Conservation (phyloP, 2,888 invertebrate species). For the Drosophila eohydei region DNA sequence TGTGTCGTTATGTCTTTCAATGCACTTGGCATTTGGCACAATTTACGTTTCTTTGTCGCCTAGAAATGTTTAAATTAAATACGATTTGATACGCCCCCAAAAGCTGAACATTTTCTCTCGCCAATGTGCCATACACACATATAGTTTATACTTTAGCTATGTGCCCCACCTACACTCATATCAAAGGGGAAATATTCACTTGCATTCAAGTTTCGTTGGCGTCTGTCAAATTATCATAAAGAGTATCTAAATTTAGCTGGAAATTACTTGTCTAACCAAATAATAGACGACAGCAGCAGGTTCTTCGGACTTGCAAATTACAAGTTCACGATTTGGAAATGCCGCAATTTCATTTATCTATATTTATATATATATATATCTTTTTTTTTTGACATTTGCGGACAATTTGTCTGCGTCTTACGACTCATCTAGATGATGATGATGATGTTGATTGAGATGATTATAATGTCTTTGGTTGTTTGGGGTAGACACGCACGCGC, state of each 20-base stretch:
- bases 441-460: conserved; percentile 27
- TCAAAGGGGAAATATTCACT: conserved; percentile 31
- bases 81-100: conserved; percentile 46
- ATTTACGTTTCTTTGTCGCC: conserved; percentile 36
- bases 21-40: conserved; percentile 76
- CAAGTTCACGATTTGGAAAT: conserved; percentile 74
- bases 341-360: conserved; percentile 62
- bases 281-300: conserved; percentile 28
- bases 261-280: conserved; percentile 41
- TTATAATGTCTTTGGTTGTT: conserved; percentile 10
- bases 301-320: conserved; percentile 62
- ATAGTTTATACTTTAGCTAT: conserved; percentile 15
- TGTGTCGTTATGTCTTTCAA: conserved; percentile 45
- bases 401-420: conserved; percentile 66
- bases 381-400: conserved; percentile 45
- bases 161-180: background rate
- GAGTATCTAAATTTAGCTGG: conserved; percentile 53
- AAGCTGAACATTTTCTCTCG: background rate
- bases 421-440: conserved; percentile 28
- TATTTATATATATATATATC: conserved; percentile 16
- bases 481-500: conserved; percentile 56
- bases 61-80: conserved; percentile 27
- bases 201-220: conserved; percentile 15
- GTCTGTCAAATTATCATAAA: conserved; percentile 40
- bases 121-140: conserved; percentile 16